Conservation (phyloP, 2,113 vertebrate species). For the Laterallus jamaicensis region DNA sequence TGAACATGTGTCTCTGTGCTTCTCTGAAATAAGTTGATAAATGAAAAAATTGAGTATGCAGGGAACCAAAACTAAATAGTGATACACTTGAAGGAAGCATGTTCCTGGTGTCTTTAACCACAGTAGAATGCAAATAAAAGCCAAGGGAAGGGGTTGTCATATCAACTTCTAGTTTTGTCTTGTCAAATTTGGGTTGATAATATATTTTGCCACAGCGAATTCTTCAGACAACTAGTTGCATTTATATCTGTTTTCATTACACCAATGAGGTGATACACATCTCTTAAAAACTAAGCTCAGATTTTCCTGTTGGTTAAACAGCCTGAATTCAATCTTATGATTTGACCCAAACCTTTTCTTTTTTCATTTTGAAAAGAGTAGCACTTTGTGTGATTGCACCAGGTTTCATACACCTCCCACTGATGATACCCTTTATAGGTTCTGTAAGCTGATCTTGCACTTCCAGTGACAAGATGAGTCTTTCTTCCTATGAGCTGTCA, state of each 20-base stretch:
- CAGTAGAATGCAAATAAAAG: background rate
- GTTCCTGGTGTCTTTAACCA: background rate
- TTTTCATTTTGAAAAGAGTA: background rate
- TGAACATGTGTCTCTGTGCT: background rate
- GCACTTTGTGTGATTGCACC: background rate
- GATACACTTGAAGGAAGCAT: background rate
- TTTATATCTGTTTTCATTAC: background rate
- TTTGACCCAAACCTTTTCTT: background rate
- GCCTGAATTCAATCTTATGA: background rate
- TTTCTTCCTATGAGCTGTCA: background rate
- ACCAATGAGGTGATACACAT: background rate
- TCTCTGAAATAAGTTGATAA: background rate
- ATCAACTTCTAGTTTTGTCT: background rate
- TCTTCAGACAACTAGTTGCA: background rate
- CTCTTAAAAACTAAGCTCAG: background rate
- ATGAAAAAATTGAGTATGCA: background rate
- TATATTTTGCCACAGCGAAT: background rate
- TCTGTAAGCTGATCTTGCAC: background rate
- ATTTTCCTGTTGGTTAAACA: background rate
- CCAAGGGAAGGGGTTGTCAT: background rate
- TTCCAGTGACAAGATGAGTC: background rate
- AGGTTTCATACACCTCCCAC: background rate
- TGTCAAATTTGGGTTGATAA: background rate
- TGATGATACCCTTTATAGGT: background rate
- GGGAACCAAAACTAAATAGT: background rate